Conservation (phyloP, 2,888 invertebrate genomes). For the Pristionchus japonicus region DNA sequence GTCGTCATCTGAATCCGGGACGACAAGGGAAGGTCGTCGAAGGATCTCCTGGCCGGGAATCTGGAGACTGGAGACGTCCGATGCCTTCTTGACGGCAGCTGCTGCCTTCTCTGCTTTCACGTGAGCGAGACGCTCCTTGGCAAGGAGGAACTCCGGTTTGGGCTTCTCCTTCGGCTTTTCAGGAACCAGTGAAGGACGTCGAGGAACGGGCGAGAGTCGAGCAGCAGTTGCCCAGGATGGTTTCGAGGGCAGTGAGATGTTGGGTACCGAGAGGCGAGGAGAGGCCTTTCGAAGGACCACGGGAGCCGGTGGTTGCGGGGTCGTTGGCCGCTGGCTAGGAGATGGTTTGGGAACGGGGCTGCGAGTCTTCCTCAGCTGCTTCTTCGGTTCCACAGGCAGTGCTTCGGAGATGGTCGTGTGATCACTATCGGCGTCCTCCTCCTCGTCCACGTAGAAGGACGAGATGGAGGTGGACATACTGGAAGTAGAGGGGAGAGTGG, state of each 20-base stretch:
- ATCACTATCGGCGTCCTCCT: conserved; percentile 5
- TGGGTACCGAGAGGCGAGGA: neutral
- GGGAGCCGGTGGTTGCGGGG: neutral
- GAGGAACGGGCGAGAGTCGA: neutral
- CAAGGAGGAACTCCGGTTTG: neutral
- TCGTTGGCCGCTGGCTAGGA: neutral
- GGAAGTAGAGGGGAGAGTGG: neutral
- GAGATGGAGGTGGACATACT: neutral
- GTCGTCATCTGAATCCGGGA: neutral
- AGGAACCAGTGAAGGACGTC: neutral
- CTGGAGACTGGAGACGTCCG: neutral
- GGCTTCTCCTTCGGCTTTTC: neutral
- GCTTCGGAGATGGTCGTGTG: conserved; percentile 38
- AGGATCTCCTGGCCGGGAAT: neutral
- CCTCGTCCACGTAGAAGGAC: neutral
- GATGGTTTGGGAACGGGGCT: neutral
- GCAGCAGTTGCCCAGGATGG: neutral
- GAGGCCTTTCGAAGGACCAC: neutral
- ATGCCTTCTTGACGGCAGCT: neutral
- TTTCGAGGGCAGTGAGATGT: neutral
- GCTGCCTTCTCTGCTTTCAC: neutral
- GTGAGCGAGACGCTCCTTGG: neutral
- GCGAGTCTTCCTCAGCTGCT: neutral
- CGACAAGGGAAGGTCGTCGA: neutral
- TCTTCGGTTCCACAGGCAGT: neutral